Evolutionary conservation across 2,113 vertebrate genomes (phyloP).

Genomic region (Choloepus hoffmanni): DNA sequence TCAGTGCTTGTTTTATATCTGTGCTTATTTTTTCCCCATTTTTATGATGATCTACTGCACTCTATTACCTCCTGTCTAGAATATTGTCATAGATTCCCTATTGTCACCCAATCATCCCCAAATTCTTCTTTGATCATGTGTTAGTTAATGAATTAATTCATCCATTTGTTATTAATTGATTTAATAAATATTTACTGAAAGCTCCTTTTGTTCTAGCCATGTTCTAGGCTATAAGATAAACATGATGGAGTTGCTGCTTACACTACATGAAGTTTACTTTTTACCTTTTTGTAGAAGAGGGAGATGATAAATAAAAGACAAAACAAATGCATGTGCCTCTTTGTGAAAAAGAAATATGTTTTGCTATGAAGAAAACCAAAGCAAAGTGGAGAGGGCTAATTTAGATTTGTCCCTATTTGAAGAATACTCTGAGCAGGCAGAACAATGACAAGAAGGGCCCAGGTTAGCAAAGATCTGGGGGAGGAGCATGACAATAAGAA

Average conservation of each 20-base stretch:
- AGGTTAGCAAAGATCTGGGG: not conserved
- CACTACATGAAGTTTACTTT: not conserved
- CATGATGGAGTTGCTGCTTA: not conserved
- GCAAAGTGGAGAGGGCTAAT: not conserved
- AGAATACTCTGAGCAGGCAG: not conserved
- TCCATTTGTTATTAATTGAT: not conserved
- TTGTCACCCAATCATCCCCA: not conserved
- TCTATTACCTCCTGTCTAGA: not conserved
- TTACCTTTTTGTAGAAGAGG: not conserved
- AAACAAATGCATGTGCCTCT: not conserved
- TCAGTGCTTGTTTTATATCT: not conserved
- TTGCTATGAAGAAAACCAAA: not conserved
- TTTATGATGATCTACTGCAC: not conserved
- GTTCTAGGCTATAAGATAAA: not conserved
- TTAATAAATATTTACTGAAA: not conserved
- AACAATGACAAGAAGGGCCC: not conserved
- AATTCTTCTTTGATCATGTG: not conserved
- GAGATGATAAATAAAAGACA: not conserved
- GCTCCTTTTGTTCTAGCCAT: not conserved
- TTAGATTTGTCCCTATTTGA: not conserved
- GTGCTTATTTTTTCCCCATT: not conserved
- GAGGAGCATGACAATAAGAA: not conserved
- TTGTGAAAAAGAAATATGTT: not conserved
- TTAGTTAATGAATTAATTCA: not conserved
- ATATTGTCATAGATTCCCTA: not conserved